Base-by-base conservation (phyloP, 2,113 vertebrate genomes). In the Pogonocichla stellata region DNA sequence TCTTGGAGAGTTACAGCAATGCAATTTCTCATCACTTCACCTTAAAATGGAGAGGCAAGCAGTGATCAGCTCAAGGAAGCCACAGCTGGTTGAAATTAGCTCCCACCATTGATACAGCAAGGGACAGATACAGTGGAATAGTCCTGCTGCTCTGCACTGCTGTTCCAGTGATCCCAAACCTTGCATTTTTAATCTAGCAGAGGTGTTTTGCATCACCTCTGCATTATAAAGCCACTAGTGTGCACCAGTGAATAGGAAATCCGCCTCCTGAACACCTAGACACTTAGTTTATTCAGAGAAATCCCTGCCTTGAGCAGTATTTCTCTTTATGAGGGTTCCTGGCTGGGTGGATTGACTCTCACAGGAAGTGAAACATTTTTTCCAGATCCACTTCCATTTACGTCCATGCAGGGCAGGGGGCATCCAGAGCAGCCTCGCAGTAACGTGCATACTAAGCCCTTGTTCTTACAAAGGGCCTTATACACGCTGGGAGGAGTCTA, bases 331-430 rank as follows among this genome's bases (percentile, higher is more conserved):
- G 71, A 92, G 95, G 80, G 58, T 91, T 87, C 61, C 50, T 78
- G 90, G 43, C 85, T 53, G 62, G 84, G 74, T 70, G 64, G 58
- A 58, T 86, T 90, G 75, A 86, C 80, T 86, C 86, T 88, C 83
- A 81, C 42, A 61, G 88, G 82, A 96, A 86, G 64, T 88, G 92
- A 88, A 92, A 71, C 43, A 31, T 40, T 88, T 94, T 95, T 95
- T 92, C 90, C 90, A 96, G 51, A 81, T 95, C 88, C 90, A 67
- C n/a, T 92, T 96, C 64, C 67, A 92, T 93, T 65, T 74, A 56
- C 38, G 65, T 74, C 82, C 51, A 0, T 18, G 8, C 18, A 84
- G 80, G 79, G 34, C 23, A 88, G 65, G 78, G 71, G 75, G 53
- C 77, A 94, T 64, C 56, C 82, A 86, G 70, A 94, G 29, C 51